Base-by-base conservation (phyloP, 1,140 invertebrate species). In the Geopemphigus sp. region DNA sequence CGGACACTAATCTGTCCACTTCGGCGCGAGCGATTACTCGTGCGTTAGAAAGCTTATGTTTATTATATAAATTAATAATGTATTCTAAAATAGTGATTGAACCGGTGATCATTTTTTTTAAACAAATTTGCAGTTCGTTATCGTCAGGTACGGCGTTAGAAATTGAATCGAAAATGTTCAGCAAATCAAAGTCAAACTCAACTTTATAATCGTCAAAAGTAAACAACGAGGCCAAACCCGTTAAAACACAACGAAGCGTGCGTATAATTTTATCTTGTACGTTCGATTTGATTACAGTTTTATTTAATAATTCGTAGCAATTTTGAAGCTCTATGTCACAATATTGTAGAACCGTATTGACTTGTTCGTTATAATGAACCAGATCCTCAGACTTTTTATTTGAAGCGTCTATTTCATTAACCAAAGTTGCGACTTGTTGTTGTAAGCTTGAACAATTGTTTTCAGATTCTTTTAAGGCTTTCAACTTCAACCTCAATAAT, bases 381-480 rank as follows among this genome's bases (percentile, higher is more conserved):
- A 72, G 10, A n/a, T 72, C 6, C 54, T 53, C 50, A 5, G 50
- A 54, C 29, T 29, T 54, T 14, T 72, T 24, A 54, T 54, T 72
- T 19, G 26, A 72, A 72, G 24, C 17, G n/a, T 72, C 17, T 19
- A 78, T 22, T 61, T 78, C 57, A 29, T 78, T n/a, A 26, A 22
- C 61, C 45, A 78, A 50, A 14, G 32, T 19, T 11, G 10, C 14
- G 19, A 78, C 74, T 78, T 78, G 32, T 17, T 78, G 74, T 29
- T 78, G 22, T 29, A 78, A 61, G 11, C 19, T 3, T 50, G 11
- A 59, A 78, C 57, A 78, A 47, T 57, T 78, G 1, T 19, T 61
- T 63, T 78, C 74, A 47, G 39, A 63, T 50, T 78, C 74, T 78
- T 78, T 78, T 50, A 78, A 50, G 19, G 39, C 57, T 47, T 78